Conservation (phyloP, 2,888 invertebrate genomes). For the Agrochola macilenta region DNA sequence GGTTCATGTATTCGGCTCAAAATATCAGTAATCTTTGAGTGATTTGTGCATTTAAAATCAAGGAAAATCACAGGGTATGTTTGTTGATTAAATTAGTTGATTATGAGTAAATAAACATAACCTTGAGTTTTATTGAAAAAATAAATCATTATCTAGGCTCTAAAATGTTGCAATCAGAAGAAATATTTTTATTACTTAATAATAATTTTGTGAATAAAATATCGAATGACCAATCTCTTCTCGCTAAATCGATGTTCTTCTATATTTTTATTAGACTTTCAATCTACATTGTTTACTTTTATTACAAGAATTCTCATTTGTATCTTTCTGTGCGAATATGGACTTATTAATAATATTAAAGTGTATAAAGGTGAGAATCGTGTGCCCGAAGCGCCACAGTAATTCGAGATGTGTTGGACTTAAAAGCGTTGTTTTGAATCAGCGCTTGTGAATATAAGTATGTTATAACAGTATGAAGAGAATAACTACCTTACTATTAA, state of each 20-base stretch:
- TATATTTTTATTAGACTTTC: constrained; percentile 32
- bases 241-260: constrained; percentile 28
- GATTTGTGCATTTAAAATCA: constrained; percentile 53
- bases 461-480: constrained; percentile 16
- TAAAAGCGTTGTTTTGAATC: constrained; percentile 38
- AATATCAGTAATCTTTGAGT: constrained; percentile 16
- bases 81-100: constrained; percentile 31
- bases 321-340: constrained; percentile 40
- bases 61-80: constrained; percentile 54
- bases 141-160: constrained; percentile 18
- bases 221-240: constrained; percentile 53
- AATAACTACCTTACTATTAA: constrained; percentile 1
- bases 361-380: constrained; percentile 43
- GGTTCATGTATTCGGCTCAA: constrained; percentile 1
- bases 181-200: constrained; percentile 6
- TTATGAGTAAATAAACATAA: constrained; percentile 23
- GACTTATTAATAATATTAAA: constrained; percentile 34
- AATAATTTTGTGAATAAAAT: constrained; percentile 30
- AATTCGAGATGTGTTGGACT: constrained; percentile 23
- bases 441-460: constrained; percentile 42
- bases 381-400: constrained; percentile 21
- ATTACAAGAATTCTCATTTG: constrained; percentile 47
- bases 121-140: constrained; percentile 39
- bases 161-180: constrained; percentile 22
- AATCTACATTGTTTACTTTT: constrained; percentile 8